Conservation (phyloP, 2,797 vertebrate genomes). For the Syngnathus rostellatus region DNA sequence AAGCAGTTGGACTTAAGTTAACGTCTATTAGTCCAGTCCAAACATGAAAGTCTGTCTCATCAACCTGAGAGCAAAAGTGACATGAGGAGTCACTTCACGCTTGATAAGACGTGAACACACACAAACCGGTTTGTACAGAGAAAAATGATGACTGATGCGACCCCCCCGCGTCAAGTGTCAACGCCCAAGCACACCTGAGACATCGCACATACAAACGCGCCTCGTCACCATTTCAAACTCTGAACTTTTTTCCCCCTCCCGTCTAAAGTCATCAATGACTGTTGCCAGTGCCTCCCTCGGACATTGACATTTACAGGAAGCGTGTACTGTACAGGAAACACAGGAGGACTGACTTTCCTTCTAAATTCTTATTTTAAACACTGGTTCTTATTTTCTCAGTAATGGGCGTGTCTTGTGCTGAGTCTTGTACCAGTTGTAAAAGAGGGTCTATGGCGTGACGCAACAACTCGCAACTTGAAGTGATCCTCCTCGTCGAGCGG, state of each 20-base stretch:
- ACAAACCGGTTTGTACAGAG: conserved; percentile 33
- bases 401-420: conserved; percentile 18
- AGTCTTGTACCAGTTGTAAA: conserved; percentile 15
- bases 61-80: background rate
- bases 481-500: background rate
- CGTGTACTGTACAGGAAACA: background rate
- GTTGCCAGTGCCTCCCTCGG: background rate
- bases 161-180: conserved; percentile 21
- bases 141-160: conserved; percentile 9
- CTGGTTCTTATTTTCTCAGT: conserved; percentile 5
- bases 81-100: background rate
- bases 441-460: background rate
- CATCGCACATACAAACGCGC: conserved; percentile 12
- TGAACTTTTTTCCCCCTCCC: background rate
- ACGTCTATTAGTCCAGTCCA: background rate
- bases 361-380: conserved; percentile 1
- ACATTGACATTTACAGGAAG: background rate
- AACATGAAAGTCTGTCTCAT: background rate
- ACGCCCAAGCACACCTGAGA: conserved; percentile 40
- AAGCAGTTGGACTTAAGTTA: background rate
- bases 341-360: background rate
- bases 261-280: background rate
- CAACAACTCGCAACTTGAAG: background rate
- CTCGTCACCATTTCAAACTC: background rate
- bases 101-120: background rate